Evolutionary conservation across 2,113 vertebrate species (phyloP).

Genomic region (Rhabdornis inornatus): DNA sequence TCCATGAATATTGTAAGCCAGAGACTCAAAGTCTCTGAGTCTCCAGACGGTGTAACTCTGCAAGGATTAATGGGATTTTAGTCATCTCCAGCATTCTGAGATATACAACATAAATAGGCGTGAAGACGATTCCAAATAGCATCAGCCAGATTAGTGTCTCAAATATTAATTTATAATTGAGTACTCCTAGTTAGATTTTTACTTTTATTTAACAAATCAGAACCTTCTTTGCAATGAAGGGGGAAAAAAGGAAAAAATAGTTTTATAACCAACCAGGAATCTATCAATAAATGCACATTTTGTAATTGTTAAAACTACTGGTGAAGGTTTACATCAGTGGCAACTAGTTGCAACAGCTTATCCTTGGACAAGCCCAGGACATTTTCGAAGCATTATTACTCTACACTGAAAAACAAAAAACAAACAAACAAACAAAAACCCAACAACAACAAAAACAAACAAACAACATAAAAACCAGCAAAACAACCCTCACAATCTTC

Average conservation of each 20-base stretch:
- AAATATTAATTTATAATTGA: background rate
- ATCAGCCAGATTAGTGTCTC: background rate
- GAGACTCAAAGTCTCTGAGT: background rate
- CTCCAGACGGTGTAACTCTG: background rate
- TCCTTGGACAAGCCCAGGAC: background rate
- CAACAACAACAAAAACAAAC: background rate
- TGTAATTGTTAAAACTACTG: background rate
- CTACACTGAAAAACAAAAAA: background rate
- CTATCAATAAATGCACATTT: background rate
- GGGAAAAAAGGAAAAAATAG: background rate
- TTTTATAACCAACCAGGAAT: background rate
- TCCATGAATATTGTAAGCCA: fast-evolving
- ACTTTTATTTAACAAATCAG: background rate
- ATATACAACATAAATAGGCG: background rate
- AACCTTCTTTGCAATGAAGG: background rate
- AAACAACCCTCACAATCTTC: background rate
- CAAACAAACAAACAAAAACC: background rate
- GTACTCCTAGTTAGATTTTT: background rate
- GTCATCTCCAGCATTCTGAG: background rate
- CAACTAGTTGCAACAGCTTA: background rate
- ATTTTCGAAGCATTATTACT: background rate
- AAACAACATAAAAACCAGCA: too few relatives aligned
- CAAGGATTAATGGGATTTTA: background rate
- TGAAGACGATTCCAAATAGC: background rate
- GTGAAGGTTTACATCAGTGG: background rate